Conservation (phyloP, 2,113 vertebrate genomes). For the Ailurus styani region DNA sequence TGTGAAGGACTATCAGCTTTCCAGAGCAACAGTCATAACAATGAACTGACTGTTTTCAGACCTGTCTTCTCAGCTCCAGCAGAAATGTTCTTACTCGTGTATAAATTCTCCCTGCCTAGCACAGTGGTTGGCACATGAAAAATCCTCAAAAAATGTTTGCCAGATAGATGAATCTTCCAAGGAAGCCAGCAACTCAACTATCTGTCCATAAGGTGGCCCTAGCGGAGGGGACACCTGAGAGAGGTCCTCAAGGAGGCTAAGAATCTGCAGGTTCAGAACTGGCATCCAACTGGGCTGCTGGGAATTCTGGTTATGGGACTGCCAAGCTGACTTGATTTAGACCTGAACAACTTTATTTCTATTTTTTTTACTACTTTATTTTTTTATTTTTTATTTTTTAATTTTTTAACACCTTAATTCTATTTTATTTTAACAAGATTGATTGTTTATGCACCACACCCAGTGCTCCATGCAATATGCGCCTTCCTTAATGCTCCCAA, state of each 20-base stretch:
- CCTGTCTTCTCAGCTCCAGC: too few relatives aligned
- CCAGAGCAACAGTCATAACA: fast-evolving
- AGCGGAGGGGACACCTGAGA: background rate
- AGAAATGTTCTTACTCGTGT: background rate
- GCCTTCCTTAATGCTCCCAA: too few relatives aligned
- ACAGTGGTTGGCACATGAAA: background rate
- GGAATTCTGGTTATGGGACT: background rate
- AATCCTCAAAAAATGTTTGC: background rate
- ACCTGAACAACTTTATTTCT: background rate
- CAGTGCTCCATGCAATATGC: too few relatives aligned
- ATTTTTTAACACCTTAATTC: too few relatives aligned
- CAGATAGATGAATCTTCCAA: background rate
- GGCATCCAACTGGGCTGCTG: background rate
- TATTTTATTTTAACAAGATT: too few relatives aligned
- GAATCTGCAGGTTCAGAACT: background rate
- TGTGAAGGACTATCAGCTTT: background rate
- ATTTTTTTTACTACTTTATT: background rate
- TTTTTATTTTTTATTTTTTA: too few relatives aligned
- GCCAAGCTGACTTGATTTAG: background rate
- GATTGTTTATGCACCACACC: too few relatives aligned
- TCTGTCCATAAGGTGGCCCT: background rate
- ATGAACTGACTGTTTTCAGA: background rate
- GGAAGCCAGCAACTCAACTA: background rate
- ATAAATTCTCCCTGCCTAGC: background rate
- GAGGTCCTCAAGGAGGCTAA: background rate